Percentiles rank a stretch among this genome's conserved stretches.
phyloP scores from a whole-genome alignment of 2,113 vertebrate species.

The Apistogramma diplotaenia region DNA sequence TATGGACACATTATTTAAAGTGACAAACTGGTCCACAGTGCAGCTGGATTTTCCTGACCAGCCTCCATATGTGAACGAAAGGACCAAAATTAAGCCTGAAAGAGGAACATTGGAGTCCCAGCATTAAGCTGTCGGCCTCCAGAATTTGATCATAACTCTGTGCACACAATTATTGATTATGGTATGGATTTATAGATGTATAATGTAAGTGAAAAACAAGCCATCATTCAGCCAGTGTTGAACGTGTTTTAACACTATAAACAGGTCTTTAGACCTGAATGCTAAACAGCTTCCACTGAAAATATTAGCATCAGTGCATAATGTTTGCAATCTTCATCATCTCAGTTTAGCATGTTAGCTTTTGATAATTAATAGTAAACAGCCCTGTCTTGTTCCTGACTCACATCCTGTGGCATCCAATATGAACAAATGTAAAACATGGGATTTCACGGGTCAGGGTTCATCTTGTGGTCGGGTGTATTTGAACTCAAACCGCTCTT shows the following conservation, averaged over 20 bases:
- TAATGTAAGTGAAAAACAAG: neutral
- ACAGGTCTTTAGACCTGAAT: neutral
- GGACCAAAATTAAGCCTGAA: neutral
- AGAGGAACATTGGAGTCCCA: neutral
- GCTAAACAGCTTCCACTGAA: neutral
- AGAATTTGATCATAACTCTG: neutral
- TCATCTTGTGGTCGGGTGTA: neutral
- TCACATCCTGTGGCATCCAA: neutral
- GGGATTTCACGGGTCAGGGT: neutral
- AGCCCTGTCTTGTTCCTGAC: neutral
- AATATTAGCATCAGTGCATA: neutral
- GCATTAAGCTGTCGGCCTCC: neutral
- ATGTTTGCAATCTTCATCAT: neutral
- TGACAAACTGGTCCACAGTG: neutral
- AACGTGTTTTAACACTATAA: neutral
- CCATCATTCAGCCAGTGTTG: neutral
- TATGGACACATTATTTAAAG: neutral
- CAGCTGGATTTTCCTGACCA: neutral
- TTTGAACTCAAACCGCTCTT: neutral
- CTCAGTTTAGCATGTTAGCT: neutral
- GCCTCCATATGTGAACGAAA: neutral
- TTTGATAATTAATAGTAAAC: neutral
- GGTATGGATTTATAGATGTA: neutral
- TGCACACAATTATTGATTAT: neutral
- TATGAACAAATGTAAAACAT: neutral